A percentile compares a stretch with the other conserved stretches of the same genome.
Conservation (phyloP, 2,113 vertebrate species). For the Scytalopus superciliaris region DNA sequence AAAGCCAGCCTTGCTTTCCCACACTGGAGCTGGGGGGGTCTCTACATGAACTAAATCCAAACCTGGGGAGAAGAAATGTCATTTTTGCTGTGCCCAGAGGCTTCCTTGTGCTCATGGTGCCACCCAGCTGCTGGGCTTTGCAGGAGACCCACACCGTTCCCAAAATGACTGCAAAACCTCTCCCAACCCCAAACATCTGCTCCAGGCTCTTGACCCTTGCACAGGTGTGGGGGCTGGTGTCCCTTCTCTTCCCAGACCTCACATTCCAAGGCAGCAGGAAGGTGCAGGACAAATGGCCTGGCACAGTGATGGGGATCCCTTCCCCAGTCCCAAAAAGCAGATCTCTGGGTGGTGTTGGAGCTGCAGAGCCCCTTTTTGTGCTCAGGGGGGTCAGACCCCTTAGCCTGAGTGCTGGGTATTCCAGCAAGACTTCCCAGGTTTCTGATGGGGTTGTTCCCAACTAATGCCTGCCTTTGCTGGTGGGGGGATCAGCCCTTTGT, state of each 20-base stretch:
- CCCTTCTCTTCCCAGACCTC: not conserved
- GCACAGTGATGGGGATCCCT: not conserved
- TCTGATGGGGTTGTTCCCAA: not conserved
- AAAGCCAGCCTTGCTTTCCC: not conserved
- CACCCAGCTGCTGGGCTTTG: not conserved
- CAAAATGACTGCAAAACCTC: fast-evolving
- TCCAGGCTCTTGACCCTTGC: not conserved
- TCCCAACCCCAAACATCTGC: not conserved
- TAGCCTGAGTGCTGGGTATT: fast-evolving
- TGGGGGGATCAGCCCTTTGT: not conserved
- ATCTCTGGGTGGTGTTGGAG: not conserved
- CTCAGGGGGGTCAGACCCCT: not conserved
- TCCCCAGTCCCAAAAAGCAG: not conserved
- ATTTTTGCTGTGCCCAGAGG: not conserved
- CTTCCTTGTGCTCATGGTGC: not conserved
- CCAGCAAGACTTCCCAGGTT: not conserved
- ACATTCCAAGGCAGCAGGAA: not conserved
- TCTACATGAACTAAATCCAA: not conserved
- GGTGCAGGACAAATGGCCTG: not conserved
- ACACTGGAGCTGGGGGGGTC: too few species aligned
- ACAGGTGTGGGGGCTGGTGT: fast-evolving
- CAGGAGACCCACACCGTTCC: fast-evolving
- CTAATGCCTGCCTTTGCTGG: fast-evolving
- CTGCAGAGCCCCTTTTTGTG: not conserved
- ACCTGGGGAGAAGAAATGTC: not conserved